phyloP scores from a whole-genome alignment of 1,140 invertebrate genomes.

The Gryllus bimaculatus region DNA sequence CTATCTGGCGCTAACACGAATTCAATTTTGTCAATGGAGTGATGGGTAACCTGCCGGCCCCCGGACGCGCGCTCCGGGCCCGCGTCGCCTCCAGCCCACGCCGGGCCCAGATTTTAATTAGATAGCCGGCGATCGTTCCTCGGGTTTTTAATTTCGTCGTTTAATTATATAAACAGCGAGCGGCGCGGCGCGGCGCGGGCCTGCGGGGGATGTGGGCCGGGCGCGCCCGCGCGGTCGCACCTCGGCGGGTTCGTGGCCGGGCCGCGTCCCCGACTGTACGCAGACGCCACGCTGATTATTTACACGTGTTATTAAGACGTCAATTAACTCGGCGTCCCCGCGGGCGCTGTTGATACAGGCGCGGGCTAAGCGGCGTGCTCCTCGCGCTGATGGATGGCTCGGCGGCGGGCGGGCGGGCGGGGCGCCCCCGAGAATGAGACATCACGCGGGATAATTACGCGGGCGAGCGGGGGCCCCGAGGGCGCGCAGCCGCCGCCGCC shows the following conservation, averaged over 20 bases:
- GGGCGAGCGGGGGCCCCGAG: background rate
- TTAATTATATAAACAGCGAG: slow-evolving; percentile 5
- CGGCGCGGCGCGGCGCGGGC: too few relatives aligned
- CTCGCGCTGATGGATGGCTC: background rate
- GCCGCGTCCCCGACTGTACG: background rate
- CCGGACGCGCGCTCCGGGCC: background rate
- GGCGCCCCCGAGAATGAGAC: background rate
- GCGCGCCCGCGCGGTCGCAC: too few relatives aligned
- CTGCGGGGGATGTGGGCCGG: too few relatives aligned
- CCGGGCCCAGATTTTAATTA: background rate
- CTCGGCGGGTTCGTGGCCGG: background rate
- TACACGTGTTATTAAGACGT: slow-evolving; percentile 18
- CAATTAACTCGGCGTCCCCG: slow-evolving; percentile 15
- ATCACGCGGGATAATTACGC: slow-evolving; percentile 3
- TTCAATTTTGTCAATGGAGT: slow-evolving; percentile 4
- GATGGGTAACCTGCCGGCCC: slow-evolving; percentile 1
- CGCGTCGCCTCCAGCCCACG: background rate
- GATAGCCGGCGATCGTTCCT: background rate
- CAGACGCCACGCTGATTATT: slow-evolving; percentile 15
- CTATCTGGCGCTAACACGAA: slow-evolving; percentile 3
- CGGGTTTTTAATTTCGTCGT: background rate
- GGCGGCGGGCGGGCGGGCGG: too few relatives aligned
- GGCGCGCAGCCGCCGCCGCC: too few relatives aligned
- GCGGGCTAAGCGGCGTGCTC: background rate
- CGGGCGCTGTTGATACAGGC: background rate